These are phyloP conservation scores for Orthonevra nobilis DNA, from an alignment of 2,888 invertebrate genomes.

Conservation along the genomic window DNA sequence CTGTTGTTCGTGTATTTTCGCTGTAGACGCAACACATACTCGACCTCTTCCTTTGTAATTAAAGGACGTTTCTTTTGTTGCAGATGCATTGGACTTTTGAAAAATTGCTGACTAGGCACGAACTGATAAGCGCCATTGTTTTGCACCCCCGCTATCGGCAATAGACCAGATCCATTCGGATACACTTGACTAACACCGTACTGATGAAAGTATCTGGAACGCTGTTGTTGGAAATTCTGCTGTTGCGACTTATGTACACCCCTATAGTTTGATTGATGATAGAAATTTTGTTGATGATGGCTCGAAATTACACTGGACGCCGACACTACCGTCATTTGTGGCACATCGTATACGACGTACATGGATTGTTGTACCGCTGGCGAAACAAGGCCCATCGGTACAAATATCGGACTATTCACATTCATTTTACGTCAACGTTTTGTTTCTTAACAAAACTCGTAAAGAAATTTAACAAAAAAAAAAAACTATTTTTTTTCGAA, in stretches of 20 bases:
- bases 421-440: constrained; percentile 30
- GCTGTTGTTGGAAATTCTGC: constrained; percentile 37
- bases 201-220: constrained; percentile 22
- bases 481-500: not conserved
- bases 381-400: constrained; percentile 49
- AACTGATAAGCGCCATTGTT: constrained; percentile 27
- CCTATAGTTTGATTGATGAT: not conserved
- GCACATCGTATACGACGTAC: constrained; percentile 39
- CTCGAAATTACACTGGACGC: not conserved
- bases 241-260: constrained; percentile 7
- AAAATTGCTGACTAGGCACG: constrained; percentile 27
- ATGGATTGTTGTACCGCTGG: constrained; percentile 3
- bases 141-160: not conserved
- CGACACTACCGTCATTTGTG: not conserved
- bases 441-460: not conserved
- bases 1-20: constrained; percentile 12
- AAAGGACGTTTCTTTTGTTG: constrained; percentile 31
- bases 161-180: not conserved
- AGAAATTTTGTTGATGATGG: constrained; percentile 7
- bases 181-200: constrained; percentile 1
- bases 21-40: constrained; percentile 39
- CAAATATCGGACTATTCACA: constrained; percentile 56
- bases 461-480: not conserved
- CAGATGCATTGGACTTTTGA: not conserved
- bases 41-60: constrained; percentile 55